Percentiles rank a stretch among this genome's conserved stretches.
phyloP scores from a whole-genome alignment of 2,113 vertebrate genomes.

The Rhynchomys soricoides region DNA sequence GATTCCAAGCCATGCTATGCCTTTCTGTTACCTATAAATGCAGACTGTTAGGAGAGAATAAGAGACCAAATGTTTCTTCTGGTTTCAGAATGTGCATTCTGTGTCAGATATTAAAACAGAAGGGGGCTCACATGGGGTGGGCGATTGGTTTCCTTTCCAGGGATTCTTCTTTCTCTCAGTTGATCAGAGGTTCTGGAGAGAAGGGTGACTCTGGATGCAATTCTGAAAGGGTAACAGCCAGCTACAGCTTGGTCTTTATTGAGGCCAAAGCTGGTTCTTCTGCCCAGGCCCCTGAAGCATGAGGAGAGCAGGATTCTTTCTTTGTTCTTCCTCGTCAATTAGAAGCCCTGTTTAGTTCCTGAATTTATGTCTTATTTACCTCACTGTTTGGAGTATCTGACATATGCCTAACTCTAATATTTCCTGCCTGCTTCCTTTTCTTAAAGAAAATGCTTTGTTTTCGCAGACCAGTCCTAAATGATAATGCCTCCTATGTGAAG shows the following conservation, averaged over 20 bases:
- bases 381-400: neutral
- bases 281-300: neutral
- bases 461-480: neutral
- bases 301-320: neutral
- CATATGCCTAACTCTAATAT: neutral
- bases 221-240: neutral
- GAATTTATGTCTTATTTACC: neutral
- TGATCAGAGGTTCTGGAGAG: neutral
- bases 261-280: neutral
- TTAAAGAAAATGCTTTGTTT: neutral
- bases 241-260: neutral
- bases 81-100: neutral
- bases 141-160: neutral
- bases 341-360: neutral
- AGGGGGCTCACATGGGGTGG: neutral
- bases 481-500: neutral
- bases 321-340: neutral
- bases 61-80: neutral
- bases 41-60: neutral
- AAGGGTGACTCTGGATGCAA: neutral
- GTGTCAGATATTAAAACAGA: conserved; percentile 7
- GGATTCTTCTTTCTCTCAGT: neutral
- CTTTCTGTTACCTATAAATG: neutral
- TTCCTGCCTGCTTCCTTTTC: neutral
- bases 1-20: neutral